Conservation (phyloP, 2,113 vertebrate genomes). For the Xyliphius kryptos region DNA sequence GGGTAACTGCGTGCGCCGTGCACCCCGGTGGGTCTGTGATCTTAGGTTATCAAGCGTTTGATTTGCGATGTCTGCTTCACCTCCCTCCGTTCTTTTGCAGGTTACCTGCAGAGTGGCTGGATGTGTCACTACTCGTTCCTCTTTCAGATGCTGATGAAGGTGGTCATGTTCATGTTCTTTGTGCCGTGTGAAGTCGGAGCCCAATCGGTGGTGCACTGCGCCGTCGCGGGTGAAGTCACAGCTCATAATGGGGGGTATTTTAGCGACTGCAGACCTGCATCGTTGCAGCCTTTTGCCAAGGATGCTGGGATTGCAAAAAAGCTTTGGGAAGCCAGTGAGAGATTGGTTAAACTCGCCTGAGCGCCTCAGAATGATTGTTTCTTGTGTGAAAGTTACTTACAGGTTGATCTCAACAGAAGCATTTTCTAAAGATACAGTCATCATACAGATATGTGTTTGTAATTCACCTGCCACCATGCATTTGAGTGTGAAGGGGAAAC, state of each 20-base stretch:
- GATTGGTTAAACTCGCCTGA: constrained; percentile 64
- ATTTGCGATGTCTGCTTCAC: neutral
- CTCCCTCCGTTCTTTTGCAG: constrained; percentile 41
- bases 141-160: constrained; percentile 65
- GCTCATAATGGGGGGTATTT: constrained; percentile 66
- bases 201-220: constrained; percentile 68
- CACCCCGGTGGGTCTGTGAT: constrained; percentile 58
- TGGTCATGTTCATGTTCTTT: constrained; percentile 71
- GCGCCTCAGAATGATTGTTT: neutral
- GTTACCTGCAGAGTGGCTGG: constrained; percentile 68
- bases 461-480: too few relatives aligned
- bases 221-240: constrained; percentile 61
- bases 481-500: too few relatives aligned
- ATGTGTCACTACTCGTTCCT: constrained; percentile 65
- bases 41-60: neutral
- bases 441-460: too few relatives aligned
- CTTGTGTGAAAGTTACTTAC: neutral
- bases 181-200: constrained; percentile 63
- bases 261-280: constrained; percentile 55
- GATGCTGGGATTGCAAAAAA: constrained; percentile 69
- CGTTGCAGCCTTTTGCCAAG: constrained; percentile 60
- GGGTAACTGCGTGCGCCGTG: constrained; percentile 62
- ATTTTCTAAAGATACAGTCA: too few relatives aligned
- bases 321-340: constrained; percentile 73
- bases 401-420: neutral